Conservation (phyloP, 2,113 vertebrate genomes). For the Amphiprion ocellaris region DNA sequence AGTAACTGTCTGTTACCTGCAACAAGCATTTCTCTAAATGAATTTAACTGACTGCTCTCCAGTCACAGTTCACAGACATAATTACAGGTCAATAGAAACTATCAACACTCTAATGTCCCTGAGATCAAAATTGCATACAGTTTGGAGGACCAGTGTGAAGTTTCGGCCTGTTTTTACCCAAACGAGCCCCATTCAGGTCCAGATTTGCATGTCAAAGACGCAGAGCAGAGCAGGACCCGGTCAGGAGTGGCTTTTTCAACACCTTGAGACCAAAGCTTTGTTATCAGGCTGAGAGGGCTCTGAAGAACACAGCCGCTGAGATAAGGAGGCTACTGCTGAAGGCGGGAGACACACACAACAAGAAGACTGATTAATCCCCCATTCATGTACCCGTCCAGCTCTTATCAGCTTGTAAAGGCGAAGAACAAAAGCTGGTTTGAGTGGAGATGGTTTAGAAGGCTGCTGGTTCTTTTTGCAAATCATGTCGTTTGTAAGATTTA, state of each 20-base stretch:
- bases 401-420: conserved; percentile 51
- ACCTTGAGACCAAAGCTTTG: conserved; percentile 62
- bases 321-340: conserved; percentile 65
- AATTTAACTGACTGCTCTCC: background rate
- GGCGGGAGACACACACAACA: conserved; percentile 19
- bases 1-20: background rate
- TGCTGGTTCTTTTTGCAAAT: background rate
- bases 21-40: background rate
- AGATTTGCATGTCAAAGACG: conserved; percentile 78
- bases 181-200: conserved; percentile 54
- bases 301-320: conserved; percentile 53
- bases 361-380: conserved; percentile 46
- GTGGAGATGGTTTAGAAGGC: background rate
- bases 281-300: conserved; percentile 65
- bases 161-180: conserved; percentile 48
- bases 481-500: background rate
- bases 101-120: conserved; percentile 3
- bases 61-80: background rate
- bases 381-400: conserved; percentile 1
- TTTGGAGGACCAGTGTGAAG: conserved; percentile 47
- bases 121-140: conserved; percentile 24
- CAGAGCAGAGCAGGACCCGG: background rate
- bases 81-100: conserved; percentile 16
- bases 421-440: conserved; percentile 8
- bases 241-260: conserved; percentile 65